Evolutionary conservation across 2,113 vertebrate species (phyloP).

Genomic region (Cyprinodon variegatus): DNA sequence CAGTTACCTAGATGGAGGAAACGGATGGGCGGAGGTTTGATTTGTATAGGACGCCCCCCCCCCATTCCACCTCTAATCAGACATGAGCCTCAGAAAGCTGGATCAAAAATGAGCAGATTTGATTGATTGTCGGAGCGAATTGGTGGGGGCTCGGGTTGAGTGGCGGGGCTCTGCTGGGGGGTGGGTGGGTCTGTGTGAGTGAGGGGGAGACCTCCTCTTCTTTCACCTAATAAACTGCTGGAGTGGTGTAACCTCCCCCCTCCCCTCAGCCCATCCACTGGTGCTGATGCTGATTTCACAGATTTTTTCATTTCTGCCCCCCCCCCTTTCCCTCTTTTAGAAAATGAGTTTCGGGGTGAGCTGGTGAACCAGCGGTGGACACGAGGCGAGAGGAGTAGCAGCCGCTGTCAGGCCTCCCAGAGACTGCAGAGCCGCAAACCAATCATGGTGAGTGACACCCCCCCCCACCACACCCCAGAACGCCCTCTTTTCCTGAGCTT

Average conservation of each 20-base stretch:
- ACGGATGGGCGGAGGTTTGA: conserved; percentile 54
- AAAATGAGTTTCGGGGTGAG: conserved; percentile 97
- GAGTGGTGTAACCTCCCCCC: conserved; percentile 37
- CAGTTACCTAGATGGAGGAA: conserved; percentile 67
- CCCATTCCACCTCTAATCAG: conserved; percentile 43
- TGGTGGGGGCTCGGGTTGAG: conserved; percentile 78
- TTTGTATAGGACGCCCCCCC: conserved; percentile 79
- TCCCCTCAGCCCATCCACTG: conserved; percentile 32
- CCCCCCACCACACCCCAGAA: conserved; percentile 19
- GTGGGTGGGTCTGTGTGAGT: conserved; percentile 15
- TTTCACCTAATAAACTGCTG: conserved; percentile 71
- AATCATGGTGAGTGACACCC: conserved; percentile 86
- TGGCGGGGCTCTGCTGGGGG: no score
- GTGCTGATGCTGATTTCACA: conserved; percentile 47
- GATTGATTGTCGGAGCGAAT: conserved; percentile 82
- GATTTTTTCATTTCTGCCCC: not conserved
- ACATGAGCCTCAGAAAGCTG: conserved; percentile 69
- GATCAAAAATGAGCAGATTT: conserved; percentile 81
- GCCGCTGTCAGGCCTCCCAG: conserved; percentile 84
- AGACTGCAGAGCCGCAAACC: conserved; percentile 81
- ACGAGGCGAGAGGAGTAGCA: conserved; percentile 89
- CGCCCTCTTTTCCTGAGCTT: conserved; percentile 30
- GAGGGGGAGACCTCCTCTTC: conserved; percentile 29
- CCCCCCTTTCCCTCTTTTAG: conserved; percentile 64
- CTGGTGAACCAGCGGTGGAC: conserved; percentile 98